Evolutionary conservation across 2,113 vertebrate genomes (phyloP), one percentile per base, ranked within the genome.

Genomic region (Labeo catla): DNA sequence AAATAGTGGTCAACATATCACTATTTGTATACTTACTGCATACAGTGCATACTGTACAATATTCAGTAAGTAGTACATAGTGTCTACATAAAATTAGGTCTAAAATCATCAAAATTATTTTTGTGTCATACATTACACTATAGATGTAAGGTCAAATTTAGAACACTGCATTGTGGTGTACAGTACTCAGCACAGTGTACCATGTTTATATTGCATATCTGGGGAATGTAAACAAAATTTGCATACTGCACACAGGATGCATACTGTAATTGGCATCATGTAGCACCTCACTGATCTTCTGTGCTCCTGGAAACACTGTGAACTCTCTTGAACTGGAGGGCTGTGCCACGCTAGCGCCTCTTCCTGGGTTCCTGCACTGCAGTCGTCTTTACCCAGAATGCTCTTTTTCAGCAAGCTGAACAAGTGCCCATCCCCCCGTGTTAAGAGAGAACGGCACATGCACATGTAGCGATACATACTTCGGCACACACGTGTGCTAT

Each of bases 331-430:
- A 45, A 19, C 77, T 61, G 1, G 11, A 45, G 77, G 7, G 57
- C n/a, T 66, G 77, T 61, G 36, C 16, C 65, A 66, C 39, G 9
- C 4, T 10, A 63, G 57, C 47, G 66, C 76, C 43, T 70, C 15
- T n/a, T 80, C 36, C 57, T 45, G 77, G 16, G 21, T 10, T 65
- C 59, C 47, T 72, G 49, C 28, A 83, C 19, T 43, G 81, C 65
- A 72, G 66, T 73, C 49, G 39, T 83, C 66, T 83, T 43, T 83
- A 73, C 66, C 80, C 65, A 54, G 81, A 83, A 43, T 72, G 65
- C 66, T 50, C 80, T 57, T 83, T 12, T 83, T 12, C 36, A 23
- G 72, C 54, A n/a, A 72, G 47, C 43, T 66, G 76, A 61, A 16
- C 74, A n/a, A 21, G 49, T 47, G 34, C 61, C 76, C 76, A 86